A percentile compares a stretch with the other conserved stretches of the same genome.
Conservation (phyloP, 2,888 invertebrate genomes). For the Chymomyza fuscimana region DNA sequence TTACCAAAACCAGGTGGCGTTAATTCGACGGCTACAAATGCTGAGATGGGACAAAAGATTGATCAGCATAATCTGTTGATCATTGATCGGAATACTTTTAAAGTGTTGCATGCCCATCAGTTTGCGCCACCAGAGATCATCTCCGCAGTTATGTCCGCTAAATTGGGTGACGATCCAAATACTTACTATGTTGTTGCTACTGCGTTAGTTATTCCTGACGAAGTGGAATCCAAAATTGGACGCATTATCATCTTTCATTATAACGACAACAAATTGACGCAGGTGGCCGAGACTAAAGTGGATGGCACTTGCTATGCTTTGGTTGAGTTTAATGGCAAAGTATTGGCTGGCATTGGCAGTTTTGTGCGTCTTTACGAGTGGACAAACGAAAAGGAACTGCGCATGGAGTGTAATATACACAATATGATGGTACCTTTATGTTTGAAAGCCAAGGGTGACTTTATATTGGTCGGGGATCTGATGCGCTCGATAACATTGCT, state of each 20-base stretch:
- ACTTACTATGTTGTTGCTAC: constrained; percentile 97
- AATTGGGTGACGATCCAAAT: constrained; percentile 93
- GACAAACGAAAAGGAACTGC: constrained; percentile 96
- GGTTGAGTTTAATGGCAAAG: constrained; percentile 96
- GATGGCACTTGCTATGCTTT: constrained; percentile 97
- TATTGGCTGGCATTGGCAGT: constrained; percentile 97
- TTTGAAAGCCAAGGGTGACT: constrained; percentile 96
- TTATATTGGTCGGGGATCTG: constrained; percentile 97
- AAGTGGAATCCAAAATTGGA: constrained; percentile 93
- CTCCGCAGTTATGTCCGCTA: constrained; percentile 93
- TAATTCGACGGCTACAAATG: constrained; percentile 77
- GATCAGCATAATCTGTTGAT: constrained; percentile 94
- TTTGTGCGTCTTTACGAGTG: constrained; percentile 98
- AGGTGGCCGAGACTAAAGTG: constrained; percentile 96
- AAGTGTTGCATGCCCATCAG: constrained; percentile 96
- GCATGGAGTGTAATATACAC: constrained; percentile 97
- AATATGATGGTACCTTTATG: constrained; percentile 97
- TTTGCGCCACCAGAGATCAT: constrained; percentile 94
- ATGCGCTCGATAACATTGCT: constrained; percentile 97
- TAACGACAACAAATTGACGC: constrained; percentile 90
- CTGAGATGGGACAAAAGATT: constrained; percentile 87
- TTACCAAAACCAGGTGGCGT: constrained; percentile 80
- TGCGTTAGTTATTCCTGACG: constrained; percentile 95
- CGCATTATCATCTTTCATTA: constrained; percentile 94
- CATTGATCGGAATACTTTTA: constrained; percentile 98